phyloP scores from a whole-genome alignment of 2,113 vertebrate genomes.

The Myotis lucifugus region DNA sequence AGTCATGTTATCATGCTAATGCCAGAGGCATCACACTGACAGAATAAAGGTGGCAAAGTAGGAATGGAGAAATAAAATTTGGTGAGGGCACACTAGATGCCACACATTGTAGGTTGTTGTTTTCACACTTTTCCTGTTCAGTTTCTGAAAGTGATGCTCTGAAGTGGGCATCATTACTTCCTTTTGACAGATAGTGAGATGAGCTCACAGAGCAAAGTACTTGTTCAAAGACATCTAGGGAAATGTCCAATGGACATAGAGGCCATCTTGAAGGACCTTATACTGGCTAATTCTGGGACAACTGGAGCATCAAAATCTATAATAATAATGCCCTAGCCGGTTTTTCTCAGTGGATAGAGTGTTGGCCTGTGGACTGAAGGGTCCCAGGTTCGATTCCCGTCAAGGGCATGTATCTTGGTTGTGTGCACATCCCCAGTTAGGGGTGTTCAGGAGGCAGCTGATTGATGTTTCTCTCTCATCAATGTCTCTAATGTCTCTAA shows the following conservation, averaged over 20 bases:
- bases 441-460: too few relatives aligned
- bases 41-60: background rate
- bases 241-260: background rate
- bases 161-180: background rate
- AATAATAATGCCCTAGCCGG: too few relatives aligned
- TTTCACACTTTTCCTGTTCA: background rate
- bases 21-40: background rate
- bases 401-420: too few relatives aligned
- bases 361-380: too few relatives aligned
- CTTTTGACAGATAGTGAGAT: background rate
- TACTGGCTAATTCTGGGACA: background rate
- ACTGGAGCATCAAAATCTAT: too few relatives aligned
- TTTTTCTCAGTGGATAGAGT: too few relatives aligned
- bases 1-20: background rate
- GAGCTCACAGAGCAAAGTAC: background rate
- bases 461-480: too few relatives aligned
- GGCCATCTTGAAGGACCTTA: background rate
- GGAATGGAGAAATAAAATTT: background rate
- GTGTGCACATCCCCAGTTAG: too few relatives aligned
- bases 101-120: background rate
- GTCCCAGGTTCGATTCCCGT: too few relatives aligned
- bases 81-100: background rate
- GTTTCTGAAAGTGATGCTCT: background rate
- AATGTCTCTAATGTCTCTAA: too few relatives aligned
- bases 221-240: background rate